Percentiles rank a stretch among this genome's conserved stretches.
These are phyloP conservation scores for Petroica traversi DNA, from an alignment of 2,113 vertebrate species.

Conservation along the genomic window DNA sequence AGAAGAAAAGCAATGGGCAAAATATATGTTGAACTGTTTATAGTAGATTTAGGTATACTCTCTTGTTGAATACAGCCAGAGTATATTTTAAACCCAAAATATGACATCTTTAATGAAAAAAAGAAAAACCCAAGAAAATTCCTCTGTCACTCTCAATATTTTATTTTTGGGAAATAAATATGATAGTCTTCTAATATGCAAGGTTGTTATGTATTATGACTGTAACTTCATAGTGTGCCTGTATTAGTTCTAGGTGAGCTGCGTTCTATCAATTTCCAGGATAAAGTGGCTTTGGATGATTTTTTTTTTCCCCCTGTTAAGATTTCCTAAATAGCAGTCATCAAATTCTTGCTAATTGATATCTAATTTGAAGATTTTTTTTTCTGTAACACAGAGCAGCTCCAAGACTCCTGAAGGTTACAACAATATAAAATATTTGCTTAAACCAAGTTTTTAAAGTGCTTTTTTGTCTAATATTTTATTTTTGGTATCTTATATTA, in stretches of 20 bases:
- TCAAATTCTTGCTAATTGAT: neutral
- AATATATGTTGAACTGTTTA: neutral
- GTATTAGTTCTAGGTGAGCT: neutral
- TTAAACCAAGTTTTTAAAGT: neutral
- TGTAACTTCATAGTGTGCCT: neutral
- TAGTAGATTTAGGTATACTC: neutral
- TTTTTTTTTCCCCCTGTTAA: rapidly evolving
- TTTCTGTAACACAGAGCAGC: neutral
- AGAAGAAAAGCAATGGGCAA: neutral
- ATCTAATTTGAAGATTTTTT: neutral
- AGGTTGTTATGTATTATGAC: neutral
- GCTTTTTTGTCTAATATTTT: neutral
- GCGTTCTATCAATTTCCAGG: neutral
- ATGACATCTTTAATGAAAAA: neutral
- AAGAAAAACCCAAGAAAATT: neutral
- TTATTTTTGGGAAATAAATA: neutral
- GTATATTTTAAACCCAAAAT: neutral
- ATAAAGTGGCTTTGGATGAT: neutral
- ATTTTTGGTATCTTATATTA: neutral
- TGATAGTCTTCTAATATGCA: neutral
- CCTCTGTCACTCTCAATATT: neutral
- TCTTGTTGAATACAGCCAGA: neutral
- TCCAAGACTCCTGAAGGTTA: neutral
- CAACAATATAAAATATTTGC: neutral
- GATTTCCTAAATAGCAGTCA: neutral